Base-by-base conservation (phyloP, 2,888 invertebrate genomes). In the Nemapogon koenigi region DNA sequence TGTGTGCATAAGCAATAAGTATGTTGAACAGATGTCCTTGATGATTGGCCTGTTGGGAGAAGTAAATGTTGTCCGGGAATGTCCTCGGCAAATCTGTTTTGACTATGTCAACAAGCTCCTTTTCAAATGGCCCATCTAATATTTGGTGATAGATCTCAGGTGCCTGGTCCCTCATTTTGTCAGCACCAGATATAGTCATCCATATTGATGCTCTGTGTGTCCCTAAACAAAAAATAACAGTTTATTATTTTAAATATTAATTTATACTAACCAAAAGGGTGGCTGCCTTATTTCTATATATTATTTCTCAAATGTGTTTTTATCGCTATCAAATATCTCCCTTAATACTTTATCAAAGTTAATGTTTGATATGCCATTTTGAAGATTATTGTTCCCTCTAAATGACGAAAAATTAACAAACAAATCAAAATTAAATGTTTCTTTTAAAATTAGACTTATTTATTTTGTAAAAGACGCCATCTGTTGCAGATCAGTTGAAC, bases 11-110 rank as follows among this genome's bases (percentile, higher is more conserved):
- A 2, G 95, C 93, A 50, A 90, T 84, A 42, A 97, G 81, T 53
- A 96, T 87, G 65, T 94, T 90, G 53, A 86, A 93, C 35, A 97
- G 73, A 51, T 92, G 88, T 43, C 85, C 82, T 47, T 89, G 87
- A 47, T 90, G 84, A 44, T 86, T 84, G 38, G 88, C 87, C 39
- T 86, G 83, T 46, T 87, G 87, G 43, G 88, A 87, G 60, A 97
- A 97, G 67, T 89, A 92, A 49, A 95, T 92, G 69, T 97, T 97
- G 61, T 96, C 95, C 38, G 96, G 96, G 78, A 95, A 97, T 43
- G 96, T 97, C 45, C 97, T 81, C 44, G 94, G 94, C 51, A 96
- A 78, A 81, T 96, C 96, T 44, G 92, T 90, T 69, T 88, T 86
- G 39, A 96, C 94, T 41, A 88, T 82, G 55, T 95, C 94, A 38